These are phyloP conservation scores for Synanthedon myopaeformis DNA, from an alignment of 2,888 invertebrate genomes.

Conservation along the genomic window DNA sequence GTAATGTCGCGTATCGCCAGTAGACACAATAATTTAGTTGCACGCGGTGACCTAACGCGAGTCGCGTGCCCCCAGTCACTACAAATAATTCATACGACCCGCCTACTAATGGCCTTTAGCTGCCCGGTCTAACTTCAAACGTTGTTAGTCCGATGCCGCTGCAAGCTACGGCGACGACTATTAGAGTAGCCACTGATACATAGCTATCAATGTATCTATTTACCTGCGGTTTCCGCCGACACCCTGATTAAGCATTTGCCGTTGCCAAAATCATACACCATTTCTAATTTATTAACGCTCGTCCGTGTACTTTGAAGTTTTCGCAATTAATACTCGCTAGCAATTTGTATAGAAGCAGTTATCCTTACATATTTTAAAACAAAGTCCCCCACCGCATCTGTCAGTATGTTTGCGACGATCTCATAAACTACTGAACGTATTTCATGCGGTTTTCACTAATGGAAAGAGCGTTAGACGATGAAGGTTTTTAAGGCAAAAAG, in stretches of 20 bases:
- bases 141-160: constrained; percentile 45
- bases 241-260: background rate
- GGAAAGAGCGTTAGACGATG: too few relatives aligned
- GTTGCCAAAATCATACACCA: constrained; percentile 14
- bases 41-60: constrained; percentile 9
- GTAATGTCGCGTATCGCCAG: background rate
- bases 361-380: too few relatives aligned
- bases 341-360: too few relatives aligned
- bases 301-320: too few relatives aligned
- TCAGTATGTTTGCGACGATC: too few relatives aligned
- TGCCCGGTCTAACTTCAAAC: constrained; percentile 54
- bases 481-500: too few relatives aligned
- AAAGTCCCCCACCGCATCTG: too few relatives aligned
- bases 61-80: constrained; percentile 43
- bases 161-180: constrained; percentile 41
- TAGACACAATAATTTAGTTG: constrained; percentile 32
- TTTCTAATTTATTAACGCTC: background rate
- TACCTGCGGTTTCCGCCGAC: background rate
- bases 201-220: background rate
- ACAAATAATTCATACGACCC: constrained; percentile 64
- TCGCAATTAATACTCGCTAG: too few relatives aligned
- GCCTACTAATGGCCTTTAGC: constrained; percentile 63
- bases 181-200: background rate
- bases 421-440: too few relatives aligned
- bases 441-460: too few relatives aligned